Evolutionary conservation across 2,113 vertebrate species (phyloP).

Genomic region (Isichthys henryi): DNA sequence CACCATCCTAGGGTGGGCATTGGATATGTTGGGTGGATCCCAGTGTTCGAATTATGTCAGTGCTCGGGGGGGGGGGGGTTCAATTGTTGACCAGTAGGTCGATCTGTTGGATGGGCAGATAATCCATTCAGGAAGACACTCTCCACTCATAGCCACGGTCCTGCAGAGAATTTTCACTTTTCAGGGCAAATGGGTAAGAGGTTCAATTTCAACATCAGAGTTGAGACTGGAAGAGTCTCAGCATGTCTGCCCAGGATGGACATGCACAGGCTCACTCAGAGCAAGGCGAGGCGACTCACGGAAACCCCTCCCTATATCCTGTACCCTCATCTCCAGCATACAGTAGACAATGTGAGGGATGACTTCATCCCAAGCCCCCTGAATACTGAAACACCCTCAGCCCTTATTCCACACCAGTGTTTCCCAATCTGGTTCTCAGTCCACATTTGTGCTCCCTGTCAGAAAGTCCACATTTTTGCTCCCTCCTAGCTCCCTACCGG

Average conservation of each 20-base stretch:
- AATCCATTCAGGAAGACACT: not conserved
- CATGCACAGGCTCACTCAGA: not conserved
- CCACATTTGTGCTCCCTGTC: too few relatives aligned
- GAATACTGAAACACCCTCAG: not conserved
- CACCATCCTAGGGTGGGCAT: not conserved
- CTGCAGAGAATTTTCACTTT: not conserved
- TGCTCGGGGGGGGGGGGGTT: not conserved
- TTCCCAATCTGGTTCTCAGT: too few relatives aligned
- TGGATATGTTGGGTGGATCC: not conserved
- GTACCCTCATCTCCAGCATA: not conserved
- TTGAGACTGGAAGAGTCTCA: not conserved
- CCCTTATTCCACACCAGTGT: not conserved
- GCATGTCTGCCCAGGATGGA: not conserved
- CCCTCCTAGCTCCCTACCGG: too few relatives aligned
- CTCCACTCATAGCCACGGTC: not conserved
- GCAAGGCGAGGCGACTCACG: not conserved
- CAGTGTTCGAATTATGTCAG: not conserved
- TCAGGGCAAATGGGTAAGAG: not conserved
- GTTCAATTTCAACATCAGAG: not conserved
- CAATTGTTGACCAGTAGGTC: not conserved
- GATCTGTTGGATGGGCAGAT: not conserved
- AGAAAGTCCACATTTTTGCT: too few relatives aligned
- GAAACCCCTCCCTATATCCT: not conserved
- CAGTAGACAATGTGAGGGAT: not conserved
- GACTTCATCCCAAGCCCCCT: not conserved